These are phyloP conservation scores for Rhimphoctona megacephalus DNA, from an alignment of 2,888 invertebrate genomes.

Conservation along the genomic window DNA sequence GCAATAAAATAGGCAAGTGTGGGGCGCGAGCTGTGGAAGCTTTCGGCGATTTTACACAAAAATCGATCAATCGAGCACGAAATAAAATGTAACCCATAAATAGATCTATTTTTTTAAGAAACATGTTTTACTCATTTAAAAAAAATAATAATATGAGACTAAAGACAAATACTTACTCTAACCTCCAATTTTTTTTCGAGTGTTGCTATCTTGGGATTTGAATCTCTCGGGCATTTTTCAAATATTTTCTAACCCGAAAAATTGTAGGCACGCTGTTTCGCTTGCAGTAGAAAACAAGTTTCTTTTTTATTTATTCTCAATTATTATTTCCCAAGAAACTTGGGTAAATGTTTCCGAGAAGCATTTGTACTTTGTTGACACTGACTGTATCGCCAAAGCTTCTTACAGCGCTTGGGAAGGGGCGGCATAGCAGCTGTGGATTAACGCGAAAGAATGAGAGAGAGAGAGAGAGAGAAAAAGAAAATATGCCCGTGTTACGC, in stretches of 20 bases:
- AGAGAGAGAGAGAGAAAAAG: conserved; percentile 14
- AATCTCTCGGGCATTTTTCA: background rate
- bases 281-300: background rate
- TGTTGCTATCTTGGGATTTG: background rate
- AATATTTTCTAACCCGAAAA: background rate
- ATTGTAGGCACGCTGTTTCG: background rate
- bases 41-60: background rate
- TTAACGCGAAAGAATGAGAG: conserved; percentile 7
- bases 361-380: conserved; percentile 16
- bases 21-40: background rate
- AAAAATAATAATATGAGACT: background rate
- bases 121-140: background rate
- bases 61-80: background rate
- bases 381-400: conserved; percentile 24
- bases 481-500: conserved; percentile 13
- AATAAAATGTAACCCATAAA: background rate
- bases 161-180: background rate
- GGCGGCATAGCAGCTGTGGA: conserved; percentile 24
- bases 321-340: background rate
- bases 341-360: background rate
- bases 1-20: background rate
- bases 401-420: conserved; percentile 15
- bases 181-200: background rate
- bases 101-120: conserved; percentile 7
- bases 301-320: background rate